Base-by-base conservation (phyloP, 35 echinoderm and acorn worm species). In the Apostichopus japonicus region DNA sequence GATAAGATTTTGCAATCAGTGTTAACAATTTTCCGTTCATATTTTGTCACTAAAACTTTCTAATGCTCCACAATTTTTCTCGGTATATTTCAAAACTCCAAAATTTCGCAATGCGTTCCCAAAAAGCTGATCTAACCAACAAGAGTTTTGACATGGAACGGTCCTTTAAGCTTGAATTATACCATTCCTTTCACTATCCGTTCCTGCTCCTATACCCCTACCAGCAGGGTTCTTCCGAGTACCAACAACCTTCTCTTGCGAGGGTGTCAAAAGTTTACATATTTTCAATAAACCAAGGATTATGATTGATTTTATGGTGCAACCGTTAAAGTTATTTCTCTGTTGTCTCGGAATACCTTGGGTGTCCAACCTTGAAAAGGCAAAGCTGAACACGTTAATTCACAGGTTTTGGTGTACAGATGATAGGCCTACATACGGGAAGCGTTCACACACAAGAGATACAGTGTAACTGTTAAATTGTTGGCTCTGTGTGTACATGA, bases 211-310 rank as follows among this genome's bases (percentile, higher is more conserved):
- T 44, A 44, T 1, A 44, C 33, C 33, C 27, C 33, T 44, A 75
- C 14, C 71, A 75, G 71, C 71, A 75, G 71, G 71, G 71, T 19
- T 19, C 71, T 19, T 15, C 6, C 5, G 22, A 19, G 16, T 75
- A 23, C 21, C 17, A 19, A 14, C 21, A 75, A 67, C 71, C 71
- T n/a, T 23, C 21, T 23, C 6, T 75, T 23, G 22, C 71, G 14
- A 75, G 11, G 71, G 71, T 75, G 71, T 75, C 71, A 75, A 75
- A 75, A 75, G 71, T 75, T 75, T 75, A 75, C 71, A 75, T 75
- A 75, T 75, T 75, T 75, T 75, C 71, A 75, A 75, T 75, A 19
- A 75, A 75, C 71, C 71, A 75, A 75, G 71, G 16, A 15, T 75
- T 75, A 75, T 75, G 71, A 75, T 75, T 75, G 71, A 75, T 19